phyloP scores from a whole-genome alignment of 2,797 vertebrate species.

The Heliangelus exortis region DNA sequence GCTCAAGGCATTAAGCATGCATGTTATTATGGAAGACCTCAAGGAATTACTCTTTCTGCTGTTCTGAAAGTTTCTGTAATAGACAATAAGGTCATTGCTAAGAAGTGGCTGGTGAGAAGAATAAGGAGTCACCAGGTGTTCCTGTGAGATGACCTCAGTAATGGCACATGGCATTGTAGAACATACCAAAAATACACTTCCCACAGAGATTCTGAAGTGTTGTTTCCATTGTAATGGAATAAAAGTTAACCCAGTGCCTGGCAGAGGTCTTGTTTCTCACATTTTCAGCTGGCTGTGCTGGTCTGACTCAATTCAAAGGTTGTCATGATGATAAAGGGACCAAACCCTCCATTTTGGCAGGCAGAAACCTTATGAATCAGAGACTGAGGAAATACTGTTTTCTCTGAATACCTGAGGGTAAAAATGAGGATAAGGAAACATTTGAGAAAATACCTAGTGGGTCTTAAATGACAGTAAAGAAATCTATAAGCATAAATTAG shows the following conservation, averaged over 20 bases:
- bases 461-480: neutral
- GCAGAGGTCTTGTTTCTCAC: neutral
- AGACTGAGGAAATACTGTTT: neutral
- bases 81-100: neutral
- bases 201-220: neutral
- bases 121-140: neutral
- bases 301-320: neutral
- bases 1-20: no score
- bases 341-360: neutral
- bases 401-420: neutral
- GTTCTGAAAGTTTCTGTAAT: neutral
- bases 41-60: neutral
- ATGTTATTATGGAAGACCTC: neutral
- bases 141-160: neutral
- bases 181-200: neutral
- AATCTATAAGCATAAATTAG: neutral
- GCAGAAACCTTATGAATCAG: neutral
- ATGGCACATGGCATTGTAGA: fast-evolving
- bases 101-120: neutral
- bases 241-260: neutral
- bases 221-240: neutral
- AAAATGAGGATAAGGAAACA: neutral
- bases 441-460: neutral
- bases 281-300: neutral
- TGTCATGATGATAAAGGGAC: neutral